Percentiles rank a stretch among this genome's conserved stretches.
Conservation (phyloP, 2,113 vertebrate species). For the Labrus mixtus region DNA sequence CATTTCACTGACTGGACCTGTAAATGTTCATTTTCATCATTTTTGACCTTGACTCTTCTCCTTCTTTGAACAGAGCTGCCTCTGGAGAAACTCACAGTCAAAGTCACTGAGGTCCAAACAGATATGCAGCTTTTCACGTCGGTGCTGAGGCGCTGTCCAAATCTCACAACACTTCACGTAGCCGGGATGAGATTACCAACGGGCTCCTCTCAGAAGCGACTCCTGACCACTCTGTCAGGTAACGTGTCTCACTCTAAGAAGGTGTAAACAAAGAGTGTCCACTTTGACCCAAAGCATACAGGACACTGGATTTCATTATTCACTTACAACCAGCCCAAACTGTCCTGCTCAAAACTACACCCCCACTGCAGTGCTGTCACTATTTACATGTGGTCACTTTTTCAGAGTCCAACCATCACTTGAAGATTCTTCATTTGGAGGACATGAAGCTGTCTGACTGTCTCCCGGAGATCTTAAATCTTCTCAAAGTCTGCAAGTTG, state of each 20-base stretch:
- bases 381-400: background rate
- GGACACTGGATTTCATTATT: no score
- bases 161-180: constrained; percentile 41
- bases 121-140: constrained; percentile 20
- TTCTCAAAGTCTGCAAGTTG: constrained; percentile 51
- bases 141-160: constrained; percentile 46
- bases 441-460: constrained; percentile 68
- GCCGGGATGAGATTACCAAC: constrained; percentile 36
- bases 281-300: no score
- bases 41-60: background rate
- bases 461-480: constrained; percentile 50
- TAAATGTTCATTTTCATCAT: no score
- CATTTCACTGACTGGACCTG: no score
- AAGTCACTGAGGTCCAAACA: constrained; percentile 16
- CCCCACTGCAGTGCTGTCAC: background rate
- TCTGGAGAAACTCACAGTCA: constrained; percentile 59
- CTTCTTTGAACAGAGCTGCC: constrained; percentile 7
- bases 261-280: no score
- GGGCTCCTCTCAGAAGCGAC: constrained; percentile 18
- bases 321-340: background rate
- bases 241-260: background rate
- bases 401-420: constrained; percentile 47
- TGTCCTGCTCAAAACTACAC: no score
- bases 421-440: constrained; percentile 53
- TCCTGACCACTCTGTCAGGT: constrained; percentile 66